Evolutionary conservation across 2,113 vertebrate species (phyloP).

Genomic region (Erythrocercus mccallii): DNA sequence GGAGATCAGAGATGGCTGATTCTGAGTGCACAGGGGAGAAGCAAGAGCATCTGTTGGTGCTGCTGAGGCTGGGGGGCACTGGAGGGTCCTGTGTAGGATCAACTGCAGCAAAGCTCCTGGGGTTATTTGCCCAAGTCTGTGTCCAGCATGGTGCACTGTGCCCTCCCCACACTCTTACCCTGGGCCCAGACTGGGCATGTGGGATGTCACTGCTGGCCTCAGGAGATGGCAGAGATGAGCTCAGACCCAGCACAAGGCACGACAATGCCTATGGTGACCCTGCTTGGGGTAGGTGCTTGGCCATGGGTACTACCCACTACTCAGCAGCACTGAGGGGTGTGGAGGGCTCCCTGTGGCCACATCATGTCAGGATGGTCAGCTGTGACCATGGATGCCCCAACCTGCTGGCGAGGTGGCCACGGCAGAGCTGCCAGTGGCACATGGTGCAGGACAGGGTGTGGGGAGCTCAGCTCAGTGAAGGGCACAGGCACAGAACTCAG

Average conservation of each 20-base stretch:
- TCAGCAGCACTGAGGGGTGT: background rate
- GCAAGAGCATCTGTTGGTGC: background rate
- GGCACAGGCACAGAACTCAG: background rate
- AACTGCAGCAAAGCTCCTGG: background rate
- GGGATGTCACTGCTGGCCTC: accelerated
- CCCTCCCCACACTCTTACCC: background rate
- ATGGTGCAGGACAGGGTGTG: accelerated
- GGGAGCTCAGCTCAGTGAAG: background rate
- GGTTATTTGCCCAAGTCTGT: background rate
- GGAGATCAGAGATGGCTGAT: background rate
- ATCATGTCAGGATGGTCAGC: accelerated
- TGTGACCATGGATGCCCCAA: background rate
- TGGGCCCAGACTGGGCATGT: accelerated
- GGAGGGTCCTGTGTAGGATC: background rate
- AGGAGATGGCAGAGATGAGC: background rate
- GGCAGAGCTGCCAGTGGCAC: accelerated
- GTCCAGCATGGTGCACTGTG: background rate
- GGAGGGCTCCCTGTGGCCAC: background rate
- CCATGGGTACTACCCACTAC: background rate
- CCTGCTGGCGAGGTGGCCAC: background rate
- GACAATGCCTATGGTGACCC: background rate
- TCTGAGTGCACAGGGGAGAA: background rate
- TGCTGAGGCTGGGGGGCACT: background rate
- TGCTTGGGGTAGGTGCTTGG: accelerated
- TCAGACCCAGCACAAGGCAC: background rate